phyloP scores from a whole-genome alignment of 2,797 vertebrate genomes.

The Aeoliscus strigatus region DNA sequence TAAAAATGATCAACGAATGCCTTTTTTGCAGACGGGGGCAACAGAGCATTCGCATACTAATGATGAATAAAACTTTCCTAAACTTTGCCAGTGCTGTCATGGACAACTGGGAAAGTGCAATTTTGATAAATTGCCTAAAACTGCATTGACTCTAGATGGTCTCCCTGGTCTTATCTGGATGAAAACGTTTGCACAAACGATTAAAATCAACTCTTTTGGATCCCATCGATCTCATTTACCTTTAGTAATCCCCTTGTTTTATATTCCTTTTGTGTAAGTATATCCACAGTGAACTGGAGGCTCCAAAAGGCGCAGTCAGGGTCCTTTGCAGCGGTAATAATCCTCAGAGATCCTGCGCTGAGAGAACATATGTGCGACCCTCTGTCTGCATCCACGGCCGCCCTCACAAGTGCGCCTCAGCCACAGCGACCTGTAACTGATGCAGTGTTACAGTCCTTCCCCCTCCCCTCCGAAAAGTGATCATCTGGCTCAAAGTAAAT shows the following conservation, averaged over 20 bases:
- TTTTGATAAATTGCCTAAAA: conserved; percentile 20
- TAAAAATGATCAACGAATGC: not conserved
- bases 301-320: conserved; percentile 36
- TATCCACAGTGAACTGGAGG: conserved; percentile 60
- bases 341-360: conserved; percentile 51
- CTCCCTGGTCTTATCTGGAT: not conserved
- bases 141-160: conserved; percentile 4
- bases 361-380: conserved; percentile 51
- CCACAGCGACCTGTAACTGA: conserved; percentile 88
- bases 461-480: conserved; percentile 77
- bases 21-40: conserved; percentile 1
- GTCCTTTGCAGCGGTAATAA: conserved; percentile 41
- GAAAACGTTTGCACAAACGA: not conserved
- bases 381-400: conserved; percentile 72
- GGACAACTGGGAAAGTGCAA: not conserved
- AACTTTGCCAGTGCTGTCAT: conserved; percentile 10
- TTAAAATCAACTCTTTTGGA: conserved; percentile 3
- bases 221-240: conserved; percentile 64
- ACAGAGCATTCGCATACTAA: too few relatives aligned
- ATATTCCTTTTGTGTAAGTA: conserved; percentile 56
- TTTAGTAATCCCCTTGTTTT: conserved; percentile 65
- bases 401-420: conserved; percentile 78
- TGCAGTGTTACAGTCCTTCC: conserved; percentile 91
- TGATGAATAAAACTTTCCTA: conserved; percentile 7
- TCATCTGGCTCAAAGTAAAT: conserved; percentile 94